A percentile compares a stretch with the other conserved stretches of the same genome.
These are phyloP conservation scores for Luffia ferchaultella DNA, from an alignment of 2,888 invertebrate genomes.

Conservation along the genomic window DNA sequence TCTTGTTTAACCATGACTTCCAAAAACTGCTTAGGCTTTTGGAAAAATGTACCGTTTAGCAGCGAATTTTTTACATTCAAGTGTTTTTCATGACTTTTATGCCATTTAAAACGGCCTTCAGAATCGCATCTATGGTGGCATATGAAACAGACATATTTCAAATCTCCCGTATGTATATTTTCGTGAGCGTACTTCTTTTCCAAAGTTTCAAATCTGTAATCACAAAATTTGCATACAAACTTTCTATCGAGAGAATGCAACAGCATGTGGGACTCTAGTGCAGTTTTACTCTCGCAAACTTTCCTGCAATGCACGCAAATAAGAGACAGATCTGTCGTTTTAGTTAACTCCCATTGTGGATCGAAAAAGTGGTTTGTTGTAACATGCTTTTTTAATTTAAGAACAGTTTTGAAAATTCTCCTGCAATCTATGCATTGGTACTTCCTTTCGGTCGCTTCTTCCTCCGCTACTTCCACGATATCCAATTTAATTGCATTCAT, in stretches of 20 bases:
- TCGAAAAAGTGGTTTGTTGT: constrained; percentile 38
- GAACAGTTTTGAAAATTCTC: constrained; percentile 45
- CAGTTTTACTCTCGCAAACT: constrained; percentile 44
- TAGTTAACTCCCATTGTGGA: constrained; percentile 26
- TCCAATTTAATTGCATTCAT: constrained; percentile 35
- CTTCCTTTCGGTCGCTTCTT: constrained; percentile 13
- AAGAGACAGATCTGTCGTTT: constrained; percentile 32
- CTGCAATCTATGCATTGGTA: constrained; percentile 49
- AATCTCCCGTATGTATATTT: constrained; percentile 51
- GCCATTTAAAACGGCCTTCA: constrained; percentile 42
- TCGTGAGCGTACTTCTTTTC: constrained; percentile 46
- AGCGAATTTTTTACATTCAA: constrained; percentile 46
- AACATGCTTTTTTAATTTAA: constrained; percentile 45
- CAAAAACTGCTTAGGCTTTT: background rate
- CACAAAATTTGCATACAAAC: constrained; percentile 53
- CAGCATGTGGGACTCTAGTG: constrained; percentile 47
- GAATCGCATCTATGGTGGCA: constrained; percentile 57
- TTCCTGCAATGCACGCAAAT: constrained; percentile 54
- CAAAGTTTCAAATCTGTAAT: constrained; percentile 48
- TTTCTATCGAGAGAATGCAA: constrained; percentile 46
- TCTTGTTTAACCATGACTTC: background rate
- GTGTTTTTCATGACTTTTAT: constrained; percentile 47
- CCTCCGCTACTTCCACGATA: constrained; percentile 43
- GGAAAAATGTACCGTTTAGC: constrained; percentile 34
- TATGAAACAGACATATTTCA: constrained; percentile 57